Conservation (phyloP, 2,888 invertebrate genomes). For the Mellilla xanthometata region DNA sequence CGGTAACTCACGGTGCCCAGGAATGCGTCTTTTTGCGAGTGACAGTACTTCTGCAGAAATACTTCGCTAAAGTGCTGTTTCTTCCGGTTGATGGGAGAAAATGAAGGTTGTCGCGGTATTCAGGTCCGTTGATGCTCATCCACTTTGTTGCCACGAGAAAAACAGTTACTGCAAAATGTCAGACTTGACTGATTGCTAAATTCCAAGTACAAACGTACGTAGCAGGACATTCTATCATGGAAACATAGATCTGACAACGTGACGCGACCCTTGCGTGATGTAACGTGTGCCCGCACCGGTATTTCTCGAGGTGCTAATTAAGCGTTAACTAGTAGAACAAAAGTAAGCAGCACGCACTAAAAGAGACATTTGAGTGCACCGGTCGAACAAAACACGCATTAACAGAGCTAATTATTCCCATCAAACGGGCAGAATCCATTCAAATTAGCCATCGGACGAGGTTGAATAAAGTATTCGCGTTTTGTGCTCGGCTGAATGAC, state of each 20-base stretch:
- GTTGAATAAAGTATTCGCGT: constrained; percentile 78
- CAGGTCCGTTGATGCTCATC: constrained; percentile 42
- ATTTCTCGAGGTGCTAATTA: constrained; percentile 51
- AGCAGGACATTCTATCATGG: constrained; percentile 9
- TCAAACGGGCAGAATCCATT: constrained; percentile 76
- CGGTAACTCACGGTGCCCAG: constrained; percentile 48
- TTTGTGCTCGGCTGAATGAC: constrained; percentile 78
- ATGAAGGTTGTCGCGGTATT: constrained; percentile 52
- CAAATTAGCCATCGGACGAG: constrained; percentile 78
- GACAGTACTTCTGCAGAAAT: constrained; percentile 47
- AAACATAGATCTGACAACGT: constrained; percentile 31
- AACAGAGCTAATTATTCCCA: constrained; percentile 76
- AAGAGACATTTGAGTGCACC: constrained; percentile 50
- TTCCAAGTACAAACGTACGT: constrained; percentile 40
- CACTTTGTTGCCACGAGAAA: constrained; percentile 44
- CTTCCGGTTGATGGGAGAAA: constrained; percentile 52
- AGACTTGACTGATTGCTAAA: constrained; percentile 52
- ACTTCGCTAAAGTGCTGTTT: constrained; percentile 47
- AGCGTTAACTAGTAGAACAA: constrained; percentile 55
- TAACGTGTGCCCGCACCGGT: constrained; percentile 27
- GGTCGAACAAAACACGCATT: constrained; percentile 47
- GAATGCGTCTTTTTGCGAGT: constrained; percentile 49
- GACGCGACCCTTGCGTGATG: constrained; percentile 35
- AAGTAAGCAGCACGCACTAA: constrained; percentile 46
- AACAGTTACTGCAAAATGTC: constrained; percentile 46